A percentile compares a stretch with the other conserved stretches of the same genome.
Evolutionary conservation across 2,113 vertebrate genomes (phyloP).

Genomic region (Phainopepla nitens): DNA sequence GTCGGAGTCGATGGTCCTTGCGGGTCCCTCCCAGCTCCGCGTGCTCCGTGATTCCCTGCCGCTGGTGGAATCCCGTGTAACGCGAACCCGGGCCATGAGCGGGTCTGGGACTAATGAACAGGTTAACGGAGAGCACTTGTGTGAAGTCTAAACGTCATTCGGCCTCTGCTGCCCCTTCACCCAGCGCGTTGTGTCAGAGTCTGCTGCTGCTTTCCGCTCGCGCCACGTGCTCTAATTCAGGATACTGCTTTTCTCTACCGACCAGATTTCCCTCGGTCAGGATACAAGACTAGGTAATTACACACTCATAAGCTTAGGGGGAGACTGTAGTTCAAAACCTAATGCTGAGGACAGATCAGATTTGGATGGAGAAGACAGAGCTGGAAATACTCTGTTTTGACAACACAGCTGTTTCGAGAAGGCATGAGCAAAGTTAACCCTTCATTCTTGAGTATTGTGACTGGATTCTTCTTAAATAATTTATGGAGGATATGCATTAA

Average conservation of each 20-base stretch:
- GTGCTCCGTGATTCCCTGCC: not conserved
- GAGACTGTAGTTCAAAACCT: not conserved
- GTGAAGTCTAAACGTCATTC: not conserved
- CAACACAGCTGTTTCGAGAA: not conserved
- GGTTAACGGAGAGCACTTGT: fast-evolving
- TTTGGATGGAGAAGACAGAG: not conserved
- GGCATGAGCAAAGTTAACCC: not conserved
- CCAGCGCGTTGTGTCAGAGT: fast-evolving
- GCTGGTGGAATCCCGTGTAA: not conserved
- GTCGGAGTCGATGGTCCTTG: not conserved
- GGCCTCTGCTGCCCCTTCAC: not conserved
- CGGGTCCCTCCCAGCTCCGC: not conserved
- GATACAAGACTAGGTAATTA: not conserved
- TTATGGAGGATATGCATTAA: not conserved
- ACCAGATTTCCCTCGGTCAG: not conserved
- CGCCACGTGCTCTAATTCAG: fast-evolving
- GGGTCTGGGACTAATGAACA: not conserved
- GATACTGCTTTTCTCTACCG: not conserved
- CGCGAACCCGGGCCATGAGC: too few species aligned
- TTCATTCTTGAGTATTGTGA: not conserved
- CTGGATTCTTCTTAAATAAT: not conserved
- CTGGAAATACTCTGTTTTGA: not conserved
- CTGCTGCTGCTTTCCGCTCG: not conserved
- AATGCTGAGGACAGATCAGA: not conserved
- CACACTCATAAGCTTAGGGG: not conserved